Evolutionary conservation across 2,888 invertebrate species (phyloP).

Genomic region (Actias luna): DNA sequence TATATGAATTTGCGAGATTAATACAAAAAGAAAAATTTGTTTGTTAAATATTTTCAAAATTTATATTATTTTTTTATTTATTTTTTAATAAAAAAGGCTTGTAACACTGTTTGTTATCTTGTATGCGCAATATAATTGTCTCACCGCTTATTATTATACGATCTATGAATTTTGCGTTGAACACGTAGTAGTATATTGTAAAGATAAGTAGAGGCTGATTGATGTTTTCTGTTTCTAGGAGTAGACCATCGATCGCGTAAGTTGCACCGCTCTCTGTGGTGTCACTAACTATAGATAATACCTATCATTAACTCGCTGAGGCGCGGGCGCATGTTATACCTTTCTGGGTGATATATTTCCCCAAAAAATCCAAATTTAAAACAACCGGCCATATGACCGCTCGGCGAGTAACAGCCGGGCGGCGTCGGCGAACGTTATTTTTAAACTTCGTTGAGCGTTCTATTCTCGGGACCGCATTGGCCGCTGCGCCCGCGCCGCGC

Average conservation of each 20-base stretch:
- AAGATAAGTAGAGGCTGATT: constrained; percentile 73
- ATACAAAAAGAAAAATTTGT: constrained; percentile 30
- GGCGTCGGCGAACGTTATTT: constrained; percentile 58
- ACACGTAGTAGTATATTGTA: constrained; percentile 48
- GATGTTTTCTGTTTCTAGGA: constrained; percentile 83
- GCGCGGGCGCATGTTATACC: constrained; percentile 59
- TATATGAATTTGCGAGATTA: constrained; percentile 36
- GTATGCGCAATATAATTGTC: constrained; percentile 64
- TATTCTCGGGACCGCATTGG: constrained; percentile 63
- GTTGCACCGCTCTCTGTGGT: constrained; percentile 81
- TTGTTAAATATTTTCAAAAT: constrained; percentile 36
- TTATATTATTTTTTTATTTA: constrained; percentile 37
- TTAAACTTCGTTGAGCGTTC: constrained; percentile 62
- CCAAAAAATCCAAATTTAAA: constrained; percentile 47
- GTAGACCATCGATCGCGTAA: constrained; percentile 83
- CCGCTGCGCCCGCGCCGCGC: constrained; percentile 72
- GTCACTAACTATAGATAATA: constrained; percentile 71
- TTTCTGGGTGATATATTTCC: constrained; percentile 32
- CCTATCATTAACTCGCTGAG: constrained; percentile 66
- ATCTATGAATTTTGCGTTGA: constrained; percentile 48
- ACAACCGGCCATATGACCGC: constrained; percentile 53
- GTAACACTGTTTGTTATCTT: constrained; percentile 63
- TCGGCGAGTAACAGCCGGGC: constrained; percentile 44
- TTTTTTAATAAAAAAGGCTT: constrained; percentile 39
- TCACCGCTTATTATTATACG: constrained; percentile 60